Percentiles rank a stretch among this genome's conserved stretches.
Evolutionary conservation across 2,888 invertebrate genomes (phyloP).

Genomic region (Lepidochrysops patricia): DNA sequence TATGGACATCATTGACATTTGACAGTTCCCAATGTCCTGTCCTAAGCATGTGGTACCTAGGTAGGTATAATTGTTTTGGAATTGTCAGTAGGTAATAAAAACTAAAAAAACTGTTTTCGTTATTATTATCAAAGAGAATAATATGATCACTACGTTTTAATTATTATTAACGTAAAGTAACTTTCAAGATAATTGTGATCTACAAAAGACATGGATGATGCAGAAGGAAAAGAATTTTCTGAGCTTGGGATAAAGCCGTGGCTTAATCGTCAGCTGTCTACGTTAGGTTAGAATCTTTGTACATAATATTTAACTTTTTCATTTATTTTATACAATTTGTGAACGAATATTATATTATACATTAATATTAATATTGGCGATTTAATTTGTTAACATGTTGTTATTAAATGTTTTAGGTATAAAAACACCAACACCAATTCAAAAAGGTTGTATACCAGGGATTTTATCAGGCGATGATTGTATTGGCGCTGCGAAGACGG

Average conservation of each 20-base stretch:
- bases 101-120: too few species aligned
- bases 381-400: background rate
- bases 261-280: slow-evolving; percentile 81
- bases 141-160: too few species aligned
- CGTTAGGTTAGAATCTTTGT: slow-evolving; percentile 73
- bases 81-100: too few species aligned
- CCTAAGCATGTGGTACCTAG: too few species aligned
- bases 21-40: too few species aligned
- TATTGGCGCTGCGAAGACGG: slow-evolving; percentile 97
- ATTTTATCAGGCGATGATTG: slow-evolving; percentile 89
- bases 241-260: slow-evolving; percentile 80
- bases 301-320: background rate
- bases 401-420: slow-evolving; percentile 74
- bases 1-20: too few species aligned
- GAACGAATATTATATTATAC: background rate
- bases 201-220: slow-evolving; percentile 43
- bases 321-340: background rate
- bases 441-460: slow-evolving; percentile 84
- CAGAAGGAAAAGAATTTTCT: slow-evolving; percentile 67
- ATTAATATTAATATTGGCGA: slow-evolving; percentile 5
- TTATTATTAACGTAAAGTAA: background rate
- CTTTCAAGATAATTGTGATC: background rate
- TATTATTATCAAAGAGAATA: too few species aligned
- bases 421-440: slow-evolving; percentile 86
- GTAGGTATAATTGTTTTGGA: too few species aligned